Base-by-base conservation (phyloP, 2,113 vertebrate genomes). In the Chaetura pelagica region DNA sequence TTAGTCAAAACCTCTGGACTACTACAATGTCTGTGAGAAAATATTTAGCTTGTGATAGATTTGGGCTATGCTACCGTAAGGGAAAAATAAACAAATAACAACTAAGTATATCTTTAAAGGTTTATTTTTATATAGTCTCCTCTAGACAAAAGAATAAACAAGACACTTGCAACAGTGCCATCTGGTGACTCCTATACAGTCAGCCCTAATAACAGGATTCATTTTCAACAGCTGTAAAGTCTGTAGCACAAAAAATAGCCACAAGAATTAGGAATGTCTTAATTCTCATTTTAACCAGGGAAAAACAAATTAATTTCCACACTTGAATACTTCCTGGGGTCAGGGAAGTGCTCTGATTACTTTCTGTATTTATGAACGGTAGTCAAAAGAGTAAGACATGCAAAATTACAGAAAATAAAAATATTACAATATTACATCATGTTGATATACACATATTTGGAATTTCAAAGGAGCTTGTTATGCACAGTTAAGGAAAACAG, bases 131-230 rank as follows among this genome's bases (percentile, higher is more conserved):
- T 4, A 2, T 10, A 55, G 48, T 34, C 48, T 74, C 32, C 42
- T 44, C 55, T 9, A 86, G 68, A 93, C 87, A 96, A 95, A 93
- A 96, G 91, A 84, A 86, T 61, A 30, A 87, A 21, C 29, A 86
- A 86, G 84, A 71, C 22, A 0, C 46, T 92, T 84, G 44, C 85
- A 80, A 95, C 61, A 96, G 87, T 88, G 93, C 96, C 96, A 96
- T 78, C 95, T 97, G 87, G 85, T 95, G 96, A 90, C 72, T 77
- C 34, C 49, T 27, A 24, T 17, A 14, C 12, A 40, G 13, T 27
- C 27, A 63, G 48, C 29, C 24, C 15, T n/a, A 49, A 34, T 20
- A 87, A 59, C 15, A 40, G 23, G 23, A 38, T 72, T 72, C 1
- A 15, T 79, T 79, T 89, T 52, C 64, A 84, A 14, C 22, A 52